Base-by-base conservation (phyloP, 2,797 vertebrate species). In the Acipenser oxyrinchus region DNA sequence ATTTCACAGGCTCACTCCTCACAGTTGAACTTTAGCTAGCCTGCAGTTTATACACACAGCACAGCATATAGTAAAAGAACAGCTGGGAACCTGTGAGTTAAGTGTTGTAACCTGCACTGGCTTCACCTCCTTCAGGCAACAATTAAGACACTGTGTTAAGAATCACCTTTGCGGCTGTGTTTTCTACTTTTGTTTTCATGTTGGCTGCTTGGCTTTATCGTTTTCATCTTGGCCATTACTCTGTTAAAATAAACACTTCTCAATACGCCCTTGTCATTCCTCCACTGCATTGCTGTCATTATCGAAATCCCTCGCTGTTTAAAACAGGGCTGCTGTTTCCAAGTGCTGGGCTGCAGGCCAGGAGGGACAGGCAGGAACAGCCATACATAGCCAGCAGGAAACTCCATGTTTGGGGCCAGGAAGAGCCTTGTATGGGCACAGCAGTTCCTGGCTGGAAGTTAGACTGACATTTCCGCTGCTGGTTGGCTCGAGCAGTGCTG, bases 351-450 rank as follows among this genome's bases (percentile, higher is more conserved):
- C 84, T 78, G 77, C 84, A 88, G 79, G 92, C 93, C 93, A 91
- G 76, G 3, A 60, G 71, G 70, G 67, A 62, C 69, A 73, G 80
- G 75, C 83, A 86, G 82, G 80, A 78, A 82, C 64, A 77, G 84
- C 93, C 94, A 91, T 94, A 90, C 93, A 91, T 91, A 89, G 88
- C 79, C 84, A 70, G 76, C 85, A 92, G 93, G 92, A 94, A 94
- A 84, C 81, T 80, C 87, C 85, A 83, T 86, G 80, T 90, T 78
- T 69, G 79, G 88, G 79, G 80, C 80, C 77, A 79, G 83, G 84
- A 84, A 87, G 73, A 63, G 50, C 82, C 84, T 71, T 81, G 78
- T 72, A 79, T 73, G 84, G 85, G 70, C 70, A 75, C 68, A 70
- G 86, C 87, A 83, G 86, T 89, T 86, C 85, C 83, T 87, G 87